Conservation (phyloP, 2,113 vertebrate species). For the Shinisaurus crocodilurus region DNA sequence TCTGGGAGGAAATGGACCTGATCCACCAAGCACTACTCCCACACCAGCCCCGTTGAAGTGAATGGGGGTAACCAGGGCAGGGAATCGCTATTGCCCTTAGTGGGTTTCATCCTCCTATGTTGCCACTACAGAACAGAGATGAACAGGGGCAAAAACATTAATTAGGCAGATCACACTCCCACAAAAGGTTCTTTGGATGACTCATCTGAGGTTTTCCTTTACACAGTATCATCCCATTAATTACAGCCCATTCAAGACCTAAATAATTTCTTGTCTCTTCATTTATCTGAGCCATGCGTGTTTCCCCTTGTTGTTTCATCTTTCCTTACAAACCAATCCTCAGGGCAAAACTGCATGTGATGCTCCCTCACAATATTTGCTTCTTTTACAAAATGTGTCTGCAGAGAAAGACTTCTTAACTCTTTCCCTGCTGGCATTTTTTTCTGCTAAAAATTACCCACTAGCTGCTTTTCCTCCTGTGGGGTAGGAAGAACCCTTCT, state of each 20-base stretch:
- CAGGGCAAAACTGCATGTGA: not conserved
- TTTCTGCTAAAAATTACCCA: not conserved
- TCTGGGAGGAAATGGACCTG: not conserved
- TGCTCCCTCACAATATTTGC: not conserved
- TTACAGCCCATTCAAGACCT: conserved; percentile 8
- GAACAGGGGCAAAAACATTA: not conserved
- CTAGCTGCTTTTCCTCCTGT: not conserved
- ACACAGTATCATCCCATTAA: not conserved
- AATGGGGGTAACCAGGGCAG: not conserved
- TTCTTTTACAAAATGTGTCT: not conserved
- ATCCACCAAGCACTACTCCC: not conserved
- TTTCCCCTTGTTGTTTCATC: conserved; percentile 13
- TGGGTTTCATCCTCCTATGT: not conserved
- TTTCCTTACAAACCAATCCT: conserved; percentile 26
- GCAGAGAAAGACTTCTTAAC: not conserved
- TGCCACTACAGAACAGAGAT: not conserved
- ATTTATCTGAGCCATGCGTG: conserved; percentile 21
- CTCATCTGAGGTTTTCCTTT: conserved; percentile 6
- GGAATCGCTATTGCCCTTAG: not conserved
- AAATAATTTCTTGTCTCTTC: not conserved
- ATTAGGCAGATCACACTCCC: not conserved
- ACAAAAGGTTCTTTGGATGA: not conserved
- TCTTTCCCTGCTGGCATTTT: not conserved
- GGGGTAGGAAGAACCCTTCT: not conserved
- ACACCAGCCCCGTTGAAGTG: not conserved